phyloP scores from a whole-genome alignment of 2,888 invertebrate species.

The Nomada lathburiana region DNA sequence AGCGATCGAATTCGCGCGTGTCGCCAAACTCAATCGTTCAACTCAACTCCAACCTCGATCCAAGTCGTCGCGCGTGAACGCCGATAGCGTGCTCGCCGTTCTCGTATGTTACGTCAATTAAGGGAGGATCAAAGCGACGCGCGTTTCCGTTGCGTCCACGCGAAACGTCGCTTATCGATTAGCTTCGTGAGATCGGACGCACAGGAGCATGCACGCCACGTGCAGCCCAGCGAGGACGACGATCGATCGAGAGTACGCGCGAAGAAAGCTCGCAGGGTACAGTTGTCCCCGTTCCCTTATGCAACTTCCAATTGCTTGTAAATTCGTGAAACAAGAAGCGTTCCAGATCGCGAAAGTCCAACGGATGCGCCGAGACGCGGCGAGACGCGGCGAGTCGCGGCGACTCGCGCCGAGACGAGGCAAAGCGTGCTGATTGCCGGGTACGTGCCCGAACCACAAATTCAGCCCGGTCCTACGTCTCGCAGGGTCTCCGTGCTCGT shows the following conservation, averaged over 20 bases:
- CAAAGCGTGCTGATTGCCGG: constrained; percentile 35
- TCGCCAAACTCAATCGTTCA: constrained; percentile 37
- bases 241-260: neutral
- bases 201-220: neutral
- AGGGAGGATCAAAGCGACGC: constrained; percentile 28
- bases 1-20: constrained; percentile 44
- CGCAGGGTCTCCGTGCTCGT: neutral
- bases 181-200: neutral
- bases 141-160: constrained; percentile 13
- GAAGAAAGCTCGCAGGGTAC: too few species aligned
- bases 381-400: neutral
- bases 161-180: constrained; percentile 12
- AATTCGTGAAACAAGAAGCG: constrained; percentile 13
- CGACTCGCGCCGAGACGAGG: constrained; percentile 6
- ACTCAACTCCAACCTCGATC: constrained; percentile 8
- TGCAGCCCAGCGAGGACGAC: neutral
- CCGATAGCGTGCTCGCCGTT: constrained; percentile 14
- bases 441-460: constrained; percentile 50
- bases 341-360: neutral
- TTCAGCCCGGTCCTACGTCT: constrained; percentile 2
- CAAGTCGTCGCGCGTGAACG: constrained; percentile 24
- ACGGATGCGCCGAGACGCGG: neutral
- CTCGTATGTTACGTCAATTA: constrained; percentile 42
- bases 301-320: neutral
- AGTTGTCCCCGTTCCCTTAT: neutral